Evolutionary conservation across 2,113 vertebrate genomes (phyloP).

Genomic region (Syngnathus typhle): DNA sequence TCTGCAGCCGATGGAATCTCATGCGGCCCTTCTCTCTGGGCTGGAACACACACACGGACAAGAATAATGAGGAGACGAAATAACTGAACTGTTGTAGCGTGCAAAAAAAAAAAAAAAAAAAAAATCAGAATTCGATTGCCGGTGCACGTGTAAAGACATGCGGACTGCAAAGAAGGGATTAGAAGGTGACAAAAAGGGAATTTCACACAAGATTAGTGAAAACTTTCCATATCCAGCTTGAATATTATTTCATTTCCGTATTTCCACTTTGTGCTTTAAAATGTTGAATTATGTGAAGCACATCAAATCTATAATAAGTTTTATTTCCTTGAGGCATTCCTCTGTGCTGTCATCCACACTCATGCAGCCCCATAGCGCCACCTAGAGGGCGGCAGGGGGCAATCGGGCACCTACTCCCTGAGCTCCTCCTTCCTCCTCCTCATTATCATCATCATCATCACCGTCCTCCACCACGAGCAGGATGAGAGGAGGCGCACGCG

Average conservation of each 20-base stretch:
- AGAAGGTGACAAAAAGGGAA: neutral
- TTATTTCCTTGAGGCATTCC: neutral
- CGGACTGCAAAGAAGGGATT: neutral
- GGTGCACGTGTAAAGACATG: neutral
- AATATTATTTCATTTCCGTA: neutral
- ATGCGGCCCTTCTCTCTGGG: conserved; percentile 76
- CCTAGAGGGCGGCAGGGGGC: conserved; percentile 18
- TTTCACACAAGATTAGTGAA: neutral
- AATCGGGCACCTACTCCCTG: conserved; percentile 66
- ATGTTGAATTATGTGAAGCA: too few relatives aligned
- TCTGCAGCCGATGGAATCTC: conserved; percentile 75
- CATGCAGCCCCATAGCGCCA: conserved; percentile 53
- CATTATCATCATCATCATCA: neutral
- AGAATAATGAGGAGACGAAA: neutral
- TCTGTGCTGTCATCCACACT: conserved; percentile 32
- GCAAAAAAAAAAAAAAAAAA: neutral
- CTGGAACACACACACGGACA: conserved; percentile 41
- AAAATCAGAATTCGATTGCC: neutral
- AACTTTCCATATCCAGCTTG: neutral
- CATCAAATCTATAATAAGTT: too few relatives aligned
- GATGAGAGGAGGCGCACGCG: conserved; percentile 71
- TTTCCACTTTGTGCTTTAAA: too few relatives aligned
- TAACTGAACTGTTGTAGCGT: neutral
- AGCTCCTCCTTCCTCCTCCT: conserved; percentile 71
- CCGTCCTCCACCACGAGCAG: conserved; percentile 56